Percentiles rank a stretch among this genome's conserved stretches.
Conservation (phyloP, 2,888 invertebrate genomes). For the Chirona hameri region DNA sequence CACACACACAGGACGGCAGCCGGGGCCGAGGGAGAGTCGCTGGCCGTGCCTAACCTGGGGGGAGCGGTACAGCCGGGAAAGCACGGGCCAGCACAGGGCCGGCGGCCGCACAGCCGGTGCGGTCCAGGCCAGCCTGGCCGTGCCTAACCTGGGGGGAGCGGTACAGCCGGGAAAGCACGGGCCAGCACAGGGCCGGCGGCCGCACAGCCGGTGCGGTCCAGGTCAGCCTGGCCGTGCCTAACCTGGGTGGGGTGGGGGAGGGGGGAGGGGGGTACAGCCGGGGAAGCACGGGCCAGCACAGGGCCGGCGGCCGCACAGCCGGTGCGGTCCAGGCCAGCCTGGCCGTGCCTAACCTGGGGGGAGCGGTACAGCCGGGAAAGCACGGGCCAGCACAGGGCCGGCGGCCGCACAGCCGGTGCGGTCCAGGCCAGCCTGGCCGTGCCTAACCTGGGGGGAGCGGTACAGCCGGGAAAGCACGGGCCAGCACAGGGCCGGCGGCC, state of each 20-base stretch:
- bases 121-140: neutral
- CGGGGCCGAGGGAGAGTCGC: too few species aligned
- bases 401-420: neutral
- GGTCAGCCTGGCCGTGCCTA: conserved; percentile 2
- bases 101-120: neutral
- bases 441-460: neutral
- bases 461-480: neutral
- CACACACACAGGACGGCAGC: neutral
- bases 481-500: neutral
- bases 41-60: too few species aligned
- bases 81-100: neutral
- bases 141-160: neutral
- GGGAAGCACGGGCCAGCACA: neutral
- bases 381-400: neutral
- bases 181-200: neutral
- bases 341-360: neutral
- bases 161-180: neutral
- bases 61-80: too few species aligned
- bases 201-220: neutral
- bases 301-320: neutral
- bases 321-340: neutral
- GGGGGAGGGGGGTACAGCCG: too few species aligned
- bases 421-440: conserved; percentile 3
- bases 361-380: too few species aligned
- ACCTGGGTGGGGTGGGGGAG: too few species aligned